Percentiles rank a stretch among this genome's conserved stretches.
Evolutionary conservation across 2,113 vertebrate species (phyloP).

Genomic region (Dicrurus megarhynchus): DNA sequence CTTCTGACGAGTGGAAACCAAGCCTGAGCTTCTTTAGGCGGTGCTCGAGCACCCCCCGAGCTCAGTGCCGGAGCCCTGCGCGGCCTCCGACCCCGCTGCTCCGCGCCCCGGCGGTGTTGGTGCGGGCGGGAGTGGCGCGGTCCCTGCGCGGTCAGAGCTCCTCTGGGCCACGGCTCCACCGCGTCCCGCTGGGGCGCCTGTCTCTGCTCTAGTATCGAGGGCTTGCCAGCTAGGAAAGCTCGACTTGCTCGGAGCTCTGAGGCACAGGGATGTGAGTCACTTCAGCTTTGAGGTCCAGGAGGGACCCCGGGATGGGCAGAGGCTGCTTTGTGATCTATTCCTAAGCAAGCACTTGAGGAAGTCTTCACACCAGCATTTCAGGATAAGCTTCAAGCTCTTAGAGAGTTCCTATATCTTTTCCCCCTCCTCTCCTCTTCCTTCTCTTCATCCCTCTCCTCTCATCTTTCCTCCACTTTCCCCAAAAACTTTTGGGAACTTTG

Average conservation of each 20-base stretch:
- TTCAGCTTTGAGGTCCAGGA: background rate
- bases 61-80: accelerated
- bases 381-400: background rate
- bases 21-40: background rate
- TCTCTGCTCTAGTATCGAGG: background rate
- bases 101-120: accelerated
- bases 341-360: background rate
- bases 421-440: background rate
- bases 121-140: accelerated
- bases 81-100: accelerated
- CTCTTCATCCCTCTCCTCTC: background rate
- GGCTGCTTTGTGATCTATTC: background rate
- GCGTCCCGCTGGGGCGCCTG: accelerated
- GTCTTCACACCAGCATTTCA: background rate
- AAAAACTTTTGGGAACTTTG: background rate
- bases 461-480: accelerated
- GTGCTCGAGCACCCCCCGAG: background rate
- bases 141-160: background rate
- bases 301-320: background rate
- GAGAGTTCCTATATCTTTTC: background rate
- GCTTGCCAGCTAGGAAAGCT: background rate
- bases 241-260: accelerated
- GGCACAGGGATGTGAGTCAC: background rate
- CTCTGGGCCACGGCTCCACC: background rate
- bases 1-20: background rate